Conservation (phyloP, 2,113 vertebrate species). For the Heptranchias perlo region DNA sequence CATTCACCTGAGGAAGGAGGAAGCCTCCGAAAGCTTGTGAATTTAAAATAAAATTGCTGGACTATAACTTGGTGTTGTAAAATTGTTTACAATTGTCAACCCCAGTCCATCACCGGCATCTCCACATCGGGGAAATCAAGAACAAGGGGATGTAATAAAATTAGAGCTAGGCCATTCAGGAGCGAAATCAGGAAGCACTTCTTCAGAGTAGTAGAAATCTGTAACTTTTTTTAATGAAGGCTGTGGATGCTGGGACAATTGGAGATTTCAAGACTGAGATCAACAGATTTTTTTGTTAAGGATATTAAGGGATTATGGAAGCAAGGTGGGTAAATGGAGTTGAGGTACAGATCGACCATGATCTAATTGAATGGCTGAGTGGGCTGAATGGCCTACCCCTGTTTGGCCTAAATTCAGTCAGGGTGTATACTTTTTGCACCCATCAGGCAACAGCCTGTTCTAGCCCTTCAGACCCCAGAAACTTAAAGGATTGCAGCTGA, state of each 20-base stretch:
- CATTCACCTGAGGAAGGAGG: too few relatives aligned
- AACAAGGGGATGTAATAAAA: too few relatives aligned
- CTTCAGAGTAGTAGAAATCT: neutral
- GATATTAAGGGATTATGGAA: too few relatives aligned
- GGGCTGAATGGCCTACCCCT: neutral
- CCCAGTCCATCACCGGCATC: too few relatives aligned
- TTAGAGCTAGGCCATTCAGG: too few relatives aligned
- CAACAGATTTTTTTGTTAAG: neutral
- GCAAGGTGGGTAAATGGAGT: neutral
- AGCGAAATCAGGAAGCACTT: neutral
- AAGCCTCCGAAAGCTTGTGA: too few relatives aligned
- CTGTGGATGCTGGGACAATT: neutral
- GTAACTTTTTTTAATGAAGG: neutral
- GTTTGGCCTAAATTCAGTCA: neutral
- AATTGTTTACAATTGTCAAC: too few relatives aligned
- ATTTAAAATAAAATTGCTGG: too few relatives aligned
- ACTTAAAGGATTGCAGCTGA: neutral
- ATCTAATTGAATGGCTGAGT: neutral
- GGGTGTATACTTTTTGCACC: neutral
- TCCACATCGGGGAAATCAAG: too few relatives aligned
- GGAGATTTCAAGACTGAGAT: neutral
- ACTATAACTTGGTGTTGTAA: too few relatives aligned
- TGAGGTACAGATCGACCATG: neutral
- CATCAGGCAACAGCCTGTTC: neutral
- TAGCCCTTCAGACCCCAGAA: neutral